Evolutionary conservation across 2,797 vertebrate species (phyloP), one percentile per base, ranked within the genome.

Genomic region (Sciurus carolinensis): DNA sequence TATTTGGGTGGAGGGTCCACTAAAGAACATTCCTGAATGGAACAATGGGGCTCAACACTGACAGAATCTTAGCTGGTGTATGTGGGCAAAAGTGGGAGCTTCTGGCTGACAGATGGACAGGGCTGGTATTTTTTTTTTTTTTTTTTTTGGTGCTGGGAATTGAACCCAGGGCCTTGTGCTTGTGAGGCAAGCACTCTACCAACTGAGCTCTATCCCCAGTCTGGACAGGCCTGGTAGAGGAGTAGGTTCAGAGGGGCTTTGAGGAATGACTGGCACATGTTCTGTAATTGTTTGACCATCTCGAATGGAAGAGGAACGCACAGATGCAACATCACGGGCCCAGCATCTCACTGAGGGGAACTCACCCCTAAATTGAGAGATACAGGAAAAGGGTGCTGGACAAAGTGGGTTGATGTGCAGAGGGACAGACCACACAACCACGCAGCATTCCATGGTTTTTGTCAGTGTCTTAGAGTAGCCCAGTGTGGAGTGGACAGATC

Each of bases 371-470:
- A 69, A 20, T 18, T 6, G 64, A 69, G 62, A 57, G 79, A 42
- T 26, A 7, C 7, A 24, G 33, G 66, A 39, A 26, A 64, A 79
- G 24, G 10, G 18, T 28, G 2, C 42, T 4, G 6, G 50, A 20
- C 10, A 2, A 10, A 1, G 1, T 11, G 47, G 24, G 15, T 57
- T 6, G 57, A 11, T 0, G 0, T 18, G 6, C 28, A 44, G 39
- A 0, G 13, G 76, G 52, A 64, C 4, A 2, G 17, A 26, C 22
- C 2, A 9, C 6, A 28, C 18, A 20, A 15, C 14, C 30, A 9
- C 14, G 50, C 22, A 15, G 1, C 44, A 13, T 52, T 36, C 50
- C 64, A n/a, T 36, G 88, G 42, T 18, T 18, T 36, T 64, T 90
- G 28, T 87, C 72, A 44, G 2, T 30, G 2, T 28, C 28, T 30